Conservation (phyloP, 2,797 vertebrate species). For the Presbytis comata region DNA sequence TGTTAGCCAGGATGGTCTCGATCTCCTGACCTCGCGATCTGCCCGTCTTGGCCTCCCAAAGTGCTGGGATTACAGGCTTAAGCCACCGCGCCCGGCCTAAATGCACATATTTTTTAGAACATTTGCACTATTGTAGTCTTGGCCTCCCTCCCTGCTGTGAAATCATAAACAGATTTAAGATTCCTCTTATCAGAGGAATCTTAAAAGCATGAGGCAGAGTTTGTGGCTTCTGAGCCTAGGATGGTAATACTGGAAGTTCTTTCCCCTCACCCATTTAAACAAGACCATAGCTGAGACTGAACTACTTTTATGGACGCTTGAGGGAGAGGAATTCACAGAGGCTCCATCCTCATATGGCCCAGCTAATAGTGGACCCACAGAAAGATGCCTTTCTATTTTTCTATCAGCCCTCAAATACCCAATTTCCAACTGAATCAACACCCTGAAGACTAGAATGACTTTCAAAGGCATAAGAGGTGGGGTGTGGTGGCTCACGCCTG, state of each 20-base stretch:
- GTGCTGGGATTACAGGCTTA: too few relatives aligned
- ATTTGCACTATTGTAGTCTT: rapidly evolving
- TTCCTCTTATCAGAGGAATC: too few relatives aligned
- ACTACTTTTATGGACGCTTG: background rate
- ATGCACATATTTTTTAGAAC: background rate
- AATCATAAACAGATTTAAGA: background rate
- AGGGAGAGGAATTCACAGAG: background rate
- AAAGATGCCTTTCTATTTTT: background rate
- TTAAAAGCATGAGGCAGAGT: background rate
- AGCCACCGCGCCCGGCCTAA: too few relatives aligned
- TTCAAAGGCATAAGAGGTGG: background rate
- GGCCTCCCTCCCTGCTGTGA: background rate
- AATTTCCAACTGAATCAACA: slow-evolving; percentile 1
- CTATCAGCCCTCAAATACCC: background rate
- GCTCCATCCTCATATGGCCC: background rate
- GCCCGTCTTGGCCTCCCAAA: too few relatives aligned
- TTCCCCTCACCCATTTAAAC: background rate
- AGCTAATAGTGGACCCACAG: background rate
- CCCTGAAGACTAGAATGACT: background rate
- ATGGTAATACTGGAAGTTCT: background rate
- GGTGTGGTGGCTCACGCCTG: background rate
- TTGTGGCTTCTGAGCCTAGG: background rate
- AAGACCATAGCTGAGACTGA: background rate
- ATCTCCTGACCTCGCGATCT: too few relatives aligned
- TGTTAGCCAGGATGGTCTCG: too few relatives aligned